Conservation (phyloP, 2,888 invertebrate species). For the Drosophila nigritarsus region DNA sequence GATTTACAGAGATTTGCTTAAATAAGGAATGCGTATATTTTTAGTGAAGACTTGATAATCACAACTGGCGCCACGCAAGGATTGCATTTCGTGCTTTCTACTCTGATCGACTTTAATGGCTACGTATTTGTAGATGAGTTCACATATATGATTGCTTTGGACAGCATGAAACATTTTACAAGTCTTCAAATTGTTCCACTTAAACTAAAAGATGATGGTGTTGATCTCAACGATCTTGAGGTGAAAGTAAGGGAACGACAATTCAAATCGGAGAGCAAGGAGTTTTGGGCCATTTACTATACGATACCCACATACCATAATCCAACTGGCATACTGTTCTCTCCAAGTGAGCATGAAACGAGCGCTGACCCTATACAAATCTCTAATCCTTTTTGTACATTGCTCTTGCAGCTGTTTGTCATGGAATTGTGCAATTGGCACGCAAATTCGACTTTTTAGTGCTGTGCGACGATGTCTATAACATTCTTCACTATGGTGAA, state of each 20-base stretch:
- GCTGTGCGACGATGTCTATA: slow-evolving; percentile 88
- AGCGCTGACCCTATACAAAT: background rate
- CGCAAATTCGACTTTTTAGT: slow-evolving; percentile 85
- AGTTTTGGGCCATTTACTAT: slow-evolving; percentile 87
- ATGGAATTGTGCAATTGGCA: slow-evolving; percentile 85
- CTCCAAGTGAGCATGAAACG: slow-evolving; percentile 81
- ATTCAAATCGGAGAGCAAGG: slow-evolving; percentile 82
- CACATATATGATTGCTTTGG: slow-evolving; percentile 88
- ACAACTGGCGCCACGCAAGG: slow-evolving; percentile 88
- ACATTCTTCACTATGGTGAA: slow-evolving; percentile 86
- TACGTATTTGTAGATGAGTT: slow-evolving; percentile 88
- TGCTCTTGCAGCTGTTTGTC: slow-evolving; percentile 82
- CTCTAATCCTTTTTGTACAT: background rate
- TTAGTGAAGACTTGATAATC: slow-evolving; percentile 86
- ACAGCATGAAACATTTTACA: slow-evolving; percentile 86
- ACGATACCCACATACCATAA: slow-evolving; percentile 87
- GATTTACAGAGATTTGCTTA: background rate
- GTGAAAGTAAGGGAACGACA: slow-evolving; percentile 82
- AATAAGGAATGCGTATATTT: slow-evolving; percentile 34
- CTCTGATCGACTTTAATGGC: slow-evolving; percentile 86
- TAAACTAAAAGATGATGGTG: slow-evolving; percentile 86
- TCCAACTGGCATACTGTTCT: slow-evolving; percentile 86
- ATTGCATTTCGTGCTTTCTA: slow-evolving; percentile 86
- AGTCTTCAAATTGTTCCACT: slow-evolving; percentile 86
- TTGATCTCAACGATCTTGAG: slow-evolving; percentile 86